phyloP scores from a whole-genome alignment of 2,888 invertebrate genomes.

The Acrobasis repandana region DNA sequence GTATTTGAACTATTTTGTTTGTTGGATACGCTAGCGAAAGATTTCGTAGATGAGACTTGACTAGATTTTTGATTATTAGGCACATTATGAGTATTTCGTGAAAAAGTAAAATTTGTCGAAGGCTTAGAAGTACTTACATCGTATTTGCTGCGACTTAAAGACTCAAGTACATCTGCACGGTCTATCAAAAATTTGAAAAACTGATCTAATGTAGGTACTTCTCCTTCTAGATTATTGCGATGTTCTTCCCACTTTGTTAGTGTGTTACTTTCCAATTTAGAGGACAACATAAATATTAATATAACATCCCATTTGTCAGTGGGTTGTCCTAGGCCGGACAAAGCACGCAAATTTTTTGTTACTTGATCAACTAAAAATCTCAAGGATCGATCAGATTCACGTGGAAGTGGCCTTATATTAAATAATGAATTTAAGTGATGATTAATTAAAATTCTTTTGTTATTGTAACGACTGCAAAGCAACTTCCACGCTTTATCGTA shows the following conservation, averaged over 20 bases:
- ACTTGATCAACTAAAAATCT: constrained; percentile 35
- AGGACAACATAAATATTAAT: constrained; percentile 33
- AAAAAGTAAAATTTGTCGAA: too few species aligned
- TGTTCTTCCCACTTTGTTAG: constrained; percentile 34
- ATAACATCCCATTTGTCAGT: constrained; percentile 24
- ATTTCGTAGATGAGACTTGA: constrained; percentile 25
- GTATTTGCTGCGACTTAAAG: constrained; percentile 28
- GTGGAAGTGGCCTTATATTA: too few species aligned
- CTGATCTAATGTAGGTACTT: constrained; percentile 34
- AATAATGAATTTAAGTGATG: too few species aligned
- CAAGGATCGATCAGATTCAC: constrained; percentile 31
- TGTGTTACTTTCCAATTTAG: constrained; percentile 30
- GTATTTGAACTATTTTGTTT: neutral
- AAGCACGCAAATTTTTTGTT: constrained; percentile 35
- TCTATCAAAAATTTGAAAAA: constrained; percentile 36
- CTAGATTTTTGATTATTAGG: too few species aligned
- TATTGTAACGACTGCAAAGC: constrained; percentile 33
- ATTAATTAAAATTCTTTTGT: constrained; percentile 29
- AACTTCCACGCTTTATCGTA: constrained; percentile 36
- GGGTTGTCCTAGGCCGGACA: constrained; percentile 34
- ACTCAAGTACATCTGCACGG: constrained; percentile 36
- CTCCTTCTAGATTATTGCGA: too few species aligned
- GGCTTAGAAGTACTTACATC: constrained; percentile 18
- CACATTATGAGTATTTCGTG: too few species aligned
- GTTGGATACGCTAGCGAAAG: constrained; percentile 22